A percentile compares a stretch with the other conserved stretches of the same genome.
Evolutionary conservation across 2,797 vertebrate species (phyloP).

Genomic region (Enteromius trimaculatus): DNA sequence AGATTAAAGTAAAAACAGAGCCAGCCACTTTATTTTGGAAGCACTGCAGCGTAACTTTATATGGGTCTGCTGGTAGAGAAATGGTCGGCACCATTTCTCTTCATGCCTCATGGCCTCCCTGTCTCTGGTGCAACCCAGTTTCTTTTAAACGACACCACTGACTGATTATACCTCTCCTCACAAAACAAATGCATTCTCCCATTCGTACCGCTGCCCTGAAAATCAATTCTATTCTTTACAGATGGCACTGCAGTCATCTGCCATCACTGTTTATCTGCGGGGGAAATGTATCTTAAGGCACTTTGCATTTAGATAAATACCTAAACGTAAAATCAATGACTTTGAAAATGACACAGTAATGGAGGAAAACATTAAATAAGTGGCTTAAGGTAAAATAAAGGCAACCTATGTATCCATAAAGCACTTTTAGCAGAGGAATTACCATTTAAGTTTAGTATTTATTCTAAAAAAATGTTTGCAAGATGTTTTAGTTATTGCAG

Average conservation of each 20-base stretch:
- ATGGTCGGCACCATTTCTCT: constrained; percentile 57
- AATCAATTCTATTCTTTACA: constrained; percentile 77
- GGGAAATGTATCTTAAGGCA: constrained; percentile 56
- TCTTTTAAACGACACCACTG: constrained; percentile 77
- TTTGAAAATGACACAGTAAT: constrained; percentile 33
- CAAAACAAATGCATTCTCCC: constrained; percentile 77
- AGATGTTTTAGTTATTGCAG: neutral
- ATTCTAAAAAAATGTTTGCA: neutral
- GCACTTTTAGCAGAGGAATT: neutral
- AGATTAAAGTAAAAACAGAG: constrained; percentile 35
- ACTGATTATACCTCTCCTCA: constrained; percentile 79
- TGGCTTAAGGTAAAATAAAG: constrained; percentile 19
- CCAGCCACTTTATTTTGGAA: constrained; percentile 28
- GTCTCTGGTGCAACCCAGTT: constrained; percentile 66
- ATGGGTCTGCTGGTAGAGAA: constrained; percentile 55
- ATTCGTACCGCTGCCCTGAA: constrained; percentile 71
- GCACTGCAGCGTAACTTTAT: constrained; percentile 47
- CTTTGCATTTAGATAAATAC: constrained; percentile 53
- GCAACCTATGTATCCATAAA: neutral
- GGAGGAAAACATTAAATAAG: constrained; percentile 7
- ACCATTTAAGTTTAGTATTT: neutral
- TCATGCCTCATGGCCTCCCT: constrained; percentile 58
- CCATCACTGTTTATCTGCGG: constrained; percentile 57
- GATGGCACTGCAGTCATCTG: constrained; percentile 68
- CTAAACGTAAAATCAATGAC: constrained; percentile 49